phyloP scores from a whole-genome alignment of 1,140 invertebrate genomes.

The Augochlora pura region DNA sequence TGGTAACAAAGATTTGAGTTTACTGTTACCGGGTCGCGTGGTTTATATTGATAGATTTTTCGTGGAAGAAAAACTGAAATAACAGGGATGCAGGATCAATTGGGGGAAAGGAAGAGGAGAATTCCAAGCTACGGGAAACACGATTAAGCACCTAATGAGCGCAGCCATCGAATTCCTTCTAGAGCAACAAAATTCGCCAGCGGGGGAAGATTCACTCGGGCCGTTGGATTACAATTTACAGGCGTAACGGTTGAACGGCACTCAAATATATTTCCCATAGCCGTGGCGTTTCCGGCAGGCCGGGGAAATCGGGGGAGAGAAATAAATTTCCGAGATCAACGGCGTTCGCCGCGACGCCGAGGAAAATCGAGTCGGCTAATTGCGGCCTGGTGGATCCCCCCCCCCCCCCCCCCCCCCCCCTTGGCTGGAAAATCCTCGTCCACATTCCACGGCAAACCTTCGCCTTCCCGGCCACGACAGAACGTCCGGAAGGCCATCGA shows the following conservation, averaged over 20 bases:
- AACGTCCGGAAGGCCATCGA: constrained; percentile 39
- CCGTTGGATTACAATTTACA: constrained; percentile 55
- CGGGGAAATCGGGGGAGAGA: constrained; percentile 11
- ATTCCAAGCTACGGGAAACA: neutral
- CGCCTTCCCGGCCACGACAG: constrained; percentile 10
- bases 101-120: neutral
- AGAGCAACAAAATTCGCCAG: constrained; percentile 38
- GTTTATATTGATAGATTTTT: too few relatives aligned
- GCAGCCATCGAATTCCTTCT: neutral
- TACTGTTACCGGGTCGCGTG: too few relatives aligned
- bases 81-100: too few relatives aligned
- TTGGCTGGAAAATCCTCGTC: constrained; percentile 32
- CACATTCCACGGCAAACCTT: constrained; percentile 48
- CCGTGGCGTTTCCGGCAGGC: neutral
- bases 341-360: constrained; percentile 55
- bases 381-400: constrained; percentile 67
- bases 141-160: constrained; percentile 32
- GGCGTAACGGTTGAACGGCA: constrained; percentile 47
- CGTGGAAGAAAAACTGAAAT: too few relatives aligned
- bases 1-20: too few relatives aligned
- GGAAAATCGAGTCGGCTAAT: constrained; percentile 74
- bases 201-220: constrained; percentile 32
- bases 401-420: too few relatives aligned
- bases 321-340: constrained; percentile 70
- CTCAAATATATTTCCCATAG: constrained; percentile 59